Evolutionary conservation across 2,113 vertebrate genomes (phyloP).

Genomic region (Toxotes jaculatrix): DNA sequence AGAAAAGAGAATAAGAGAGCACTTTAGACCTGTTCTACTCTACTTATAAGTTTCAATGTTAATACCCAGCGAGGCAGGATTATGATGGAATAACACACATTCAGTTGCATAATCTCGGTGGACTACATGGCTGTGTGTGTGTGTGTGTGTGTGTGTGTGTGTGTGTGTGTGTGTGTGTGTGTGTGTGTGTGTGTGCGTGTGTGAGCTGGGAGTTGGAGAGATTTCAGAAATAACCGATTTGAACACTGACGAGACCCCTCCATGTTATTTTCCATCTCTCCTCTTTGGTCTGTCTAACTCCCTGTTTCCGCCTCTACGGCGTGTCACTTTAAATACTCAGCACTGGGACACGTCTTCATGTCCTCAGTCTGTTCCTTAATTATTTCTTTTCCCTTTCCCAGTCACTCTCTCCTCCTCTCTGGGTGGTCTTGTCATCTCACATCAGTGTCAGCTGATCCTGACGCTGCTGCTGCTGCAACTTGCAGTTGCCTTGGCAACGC

Average conservation of each 20-base stretch:
- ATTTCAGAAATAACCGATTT: slow-evolving; percentile 40
- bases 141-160: slow-evolving; percentile 37
- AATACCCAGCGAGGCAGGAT: slow-evolving; percentile 59
- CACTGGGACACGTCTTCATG: neutral
- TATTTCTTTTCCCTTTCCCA: neutral
- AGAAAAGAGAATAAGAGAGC: neutral
- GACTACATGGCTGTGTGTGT: slow-evolving; percentile 43
- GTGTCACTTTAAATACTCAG: neutral
- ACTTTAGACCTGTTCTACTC: slow-evolving; percentile 22
- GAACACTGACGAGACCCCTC: slow-evolving; percentile 1
- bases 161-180: slow-evolving; percentile 21
- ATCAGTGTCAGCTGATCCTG: slow-evolving; percentile 63
- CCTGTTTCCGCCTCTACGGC: neutral
- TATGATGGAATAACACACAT: slow-evolving; percentile 66
- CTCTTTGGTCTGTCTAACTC: neutral
- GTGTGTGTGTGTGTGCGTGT: slow-evolving; percentile 31
- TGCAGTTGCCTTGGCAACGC: slow-evolving; percentile 63
- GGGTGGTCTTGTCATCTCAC: slow-evolving; percentile 58
- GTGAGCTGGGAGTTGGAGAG: slow-evolving; percentile 14
- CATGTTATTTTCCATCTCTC: neutral
- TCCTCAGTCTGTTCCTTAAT: slow-evolving; percentile 14
- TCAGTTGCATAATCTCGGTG: slow-evolving; percentile 57
- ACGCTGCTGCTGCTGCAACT: slow-evolving; percentile 30
- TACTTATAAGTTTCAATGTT: slow-evolving; percentile 52
- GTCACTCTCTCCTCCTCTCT: slow-evolving; percentile 6